Conservation (phyloP, 2,888 invertebrate species). For the Notodonta ziczac region DNA sequence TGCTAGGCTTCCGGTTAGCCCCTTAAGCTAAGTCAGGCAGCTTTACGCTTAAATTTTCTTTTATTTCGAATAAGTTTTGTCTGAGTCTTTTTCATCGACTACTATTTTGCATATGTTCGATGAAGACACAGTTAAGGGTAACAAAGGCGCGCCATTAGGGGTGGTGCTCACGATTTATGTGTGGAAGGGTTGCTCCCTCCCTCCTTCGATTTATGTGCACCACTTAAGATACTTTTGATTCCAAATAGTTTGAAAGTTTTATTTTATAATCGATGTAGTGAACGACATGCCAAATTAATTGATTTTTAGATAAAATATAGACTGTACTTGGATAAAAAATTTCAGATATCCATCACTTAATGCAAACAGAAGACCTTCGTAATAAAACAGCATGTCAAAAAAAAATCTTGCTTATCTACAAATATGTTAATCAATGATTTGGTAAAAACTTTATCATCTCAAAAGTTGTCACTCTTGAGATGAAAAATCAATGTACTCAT, state of each 20-base stretch:
- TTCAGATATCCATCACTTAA: no score
- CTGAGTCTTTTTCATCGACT: conserved; percentile 45
- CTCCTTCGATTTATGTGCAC: conserved; percentile 46
- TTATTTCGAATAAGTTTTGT: no score
- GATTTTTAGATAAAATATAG: background rate
- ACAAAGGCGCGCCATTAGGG: conserved; percentile 63
- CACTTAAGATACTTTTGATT: conserved; percentile 35
- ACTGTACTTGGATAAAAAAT: no score
- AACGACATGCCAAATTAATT: background rate
- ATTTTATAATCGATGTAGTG: conserved; percentile 17
- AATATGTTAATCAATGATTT: background rate
- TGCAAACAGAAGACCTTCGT: no score
- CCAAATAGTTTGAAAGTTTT: conserved; percentile 31
- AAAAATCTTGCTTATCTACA: background rate
- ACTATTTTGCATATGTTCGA: conserved; percentile 47
- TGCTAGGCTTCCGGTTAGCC: no score
- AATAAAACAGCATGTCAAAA: background rate
- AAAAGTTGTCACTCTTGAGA: no score
- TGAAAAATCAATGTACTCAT: no score
- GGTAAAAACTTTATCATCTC: no score
- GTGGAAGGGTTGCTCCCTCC: conserved; percentile 48
- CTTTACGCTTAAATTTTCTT: no score
- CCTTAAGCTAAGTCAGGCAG: no score
- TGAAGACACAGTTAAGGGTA: conserved; percentile 46
- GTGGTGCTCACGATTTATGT: conserved; percentile 64